Conservation (phyloP, 2,888 invertebrate species). For the Gastracanthus pulcherrimus region DNA sequence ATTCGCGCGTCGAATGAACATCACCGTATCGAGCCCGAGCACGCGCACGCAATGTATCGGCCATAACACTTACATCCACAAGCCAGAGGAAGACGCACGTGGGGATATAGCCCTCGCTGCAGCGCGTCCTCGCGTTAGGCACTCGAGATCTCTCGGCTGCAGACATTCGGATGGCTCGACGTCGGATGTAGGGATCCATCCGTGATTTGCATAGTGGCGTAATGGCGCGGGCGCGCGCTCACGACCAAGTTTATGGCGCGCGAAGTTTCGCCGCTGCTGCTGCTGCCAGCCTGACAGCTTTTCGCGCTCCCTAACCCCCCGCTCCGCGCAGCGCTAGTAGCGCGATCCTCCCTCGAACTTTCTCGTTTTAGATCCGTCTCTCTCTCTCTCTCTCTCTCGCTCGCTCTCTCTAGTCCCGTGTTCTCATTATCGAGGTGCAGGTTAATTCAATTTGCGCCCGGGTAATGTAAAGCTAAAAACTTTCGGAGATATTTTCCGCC, state of each 20-base stretch:
- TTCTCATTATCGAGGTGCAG: slow-evolving; percentile 51
- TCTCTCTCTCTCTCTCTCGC: not conserved
- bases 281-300: slow-evolving; percentile 49
- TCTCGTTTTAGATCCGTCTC: not conserved
- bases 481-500: slow-evolving; percentile 32
- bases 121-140: slow-evolving; percentile 28
- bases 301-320: slow-evolving; percentile 26
- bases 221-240: slow-evolving; percentile 41
- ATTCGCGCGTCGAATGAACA: too few relatives aligned
- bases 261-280: slow-evolving; percentile 44
- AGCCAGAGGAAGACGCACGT: too few relatives aligned
- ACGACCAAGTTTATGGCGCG: slow-evolving; percentile 53
- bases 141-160: slow-evolving; percentile 48
- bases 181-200: slow-evolving; percentile 40
- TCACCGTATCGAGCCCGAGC: too few relatives aligned
- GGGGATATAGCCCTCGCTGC: not conserved
- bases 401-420: slow-evolving; percentile 10
- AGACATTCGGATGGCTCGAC: slow-evolving; percentile 50
- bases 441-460: slow-evolving; percentile 52
- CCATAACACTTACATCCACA: too few relatives aligned
- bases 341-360: slow-evolving; percentile 1
- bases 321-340: not conserved
- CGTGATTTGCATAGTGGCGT: slow-evolving; percentile 57
- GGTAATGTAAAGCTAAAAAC: slow-evolving; percentile 45
- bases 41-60: too few relatives aligned